Percentiles rank a stretch among this genome's conserved stretches.
Evolutionary conservation across 2,888 invertebrate species (phyloP).

Genomic region (Scaptomyza cyrtandrae): DNA sequence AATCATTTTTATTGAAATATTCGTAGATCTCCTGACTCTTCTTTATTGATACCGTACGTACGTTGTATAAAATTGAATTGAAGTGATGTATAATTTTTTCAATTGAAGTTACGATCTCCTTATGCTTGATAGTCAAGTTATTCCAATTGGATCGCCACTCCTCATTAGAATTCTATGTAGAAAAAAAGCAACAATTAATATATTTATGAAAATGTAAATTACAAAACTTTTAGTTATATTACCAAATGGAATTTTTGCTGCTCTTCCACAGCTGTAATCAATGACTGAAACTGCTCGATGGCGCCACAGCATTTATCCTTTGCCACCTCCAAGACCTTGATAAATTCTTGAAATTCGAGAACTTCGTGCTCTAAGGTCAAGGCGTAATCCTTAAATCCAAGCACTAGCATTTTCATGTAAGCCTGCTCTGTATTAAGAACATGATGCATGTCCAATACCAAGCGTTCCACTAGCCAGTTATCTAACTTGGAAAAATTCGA

Average conservation of each 20-base stretch:
- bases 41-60: constrained; percentile 9
- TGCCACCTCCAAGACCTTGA: constrained; percentile 10
- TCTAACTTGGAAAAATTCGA: neutral
- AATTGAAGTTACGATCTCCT: neutral
- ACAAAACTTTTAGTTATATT: neutral
- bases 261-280: constrained; percentile 31
- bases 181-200: neutral
- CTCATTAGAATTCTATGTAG: constrained; percentile 15
- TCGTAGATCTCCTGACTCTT: constrained; percentile 20
- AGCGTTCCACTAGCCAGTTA: constrained; percentile 55
- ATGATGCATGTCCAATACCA: constrained; percentile 59
- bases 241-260: constrained; percentile 27
- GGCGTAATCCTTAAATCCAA: constrained; percentile 68
- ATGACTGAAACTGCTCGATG: constrained; percentile 41
- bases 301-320: constrained; percentile 39
- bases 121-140: constrained; percentile 3
- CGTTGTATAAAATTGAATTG: constrained; percentile 32
- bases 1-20: constrained; percentile 20
- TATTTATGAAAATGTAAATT: neutral
- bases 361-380: constrained; percentile 69
- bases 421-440: constrained; percentile 61
- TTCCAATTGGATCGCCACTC: constrained; percentile 33
- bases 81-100: constrained; percentile 22
- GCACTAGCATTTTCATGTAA: constrained; percentile 48
- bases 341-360: constrained; percentile 21